Conservation (phyloP, 2,113 vertebrate genomes). For the Noturus placidus region DNA sequence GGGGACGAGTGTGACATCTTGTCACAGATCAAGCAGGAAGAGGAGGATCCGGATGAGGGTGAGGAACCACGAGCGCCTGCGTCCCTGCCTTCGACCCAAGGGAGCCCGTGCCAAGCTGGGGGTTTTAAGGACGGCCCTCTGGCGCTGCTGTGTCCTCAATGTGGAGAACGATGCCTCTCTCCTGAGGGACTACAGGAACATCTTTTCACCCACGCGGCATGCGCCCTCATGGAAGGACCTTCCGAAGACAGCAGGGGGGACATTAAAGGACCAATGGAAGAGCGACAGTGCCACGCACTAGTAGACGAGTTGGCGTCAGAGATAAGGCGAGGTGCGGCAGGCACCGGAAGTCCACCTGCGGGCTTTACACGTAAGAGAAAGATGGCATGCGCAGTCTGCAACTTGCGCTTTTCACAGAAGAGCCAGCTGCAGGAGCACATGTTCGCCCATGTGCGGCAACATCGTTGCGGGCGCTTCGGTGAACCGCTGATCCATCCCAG, state of each 20-base stretch:
- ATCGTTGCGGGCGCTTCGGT: constrained; percentile 80
- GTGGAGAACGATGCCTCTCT: constrained; percentile 87
- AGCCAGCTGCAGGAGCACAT: constrained; percentile 93
- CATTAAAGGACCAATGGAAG: constrained; percentile 55
- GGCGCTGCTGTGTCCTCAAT: constrained; percentile 85
- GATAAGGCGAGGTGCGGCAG: constrained; percentile 77
- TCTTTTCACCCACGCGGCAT: constrained; percentile 84
- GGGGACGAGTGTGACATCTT: constrained; percentile 77
- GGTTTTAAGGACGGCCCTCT: constrained; percentile 72
- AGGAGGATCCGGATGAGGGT: constrained; percentile 70
- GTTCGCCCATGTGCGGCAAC: constrained; percentile 85
- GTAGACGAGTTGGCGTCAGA: constrained; percentile 80
- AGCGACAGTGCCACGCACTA: constrained; percentile 80
- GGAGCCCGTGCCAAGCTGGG: constrained; percentile 59
- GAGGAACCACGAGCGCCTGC: constrained; percentile 64
- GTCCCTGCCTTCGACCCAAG: constrained; percentile 67
- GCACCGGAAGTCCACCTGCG: constrained; percentile 55
- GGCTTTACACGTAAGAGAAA: constrained; percentile 89
- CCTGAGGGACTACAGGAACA: constrained; percentile 83
- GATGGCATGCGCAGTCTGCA: constrained; percentile 86
- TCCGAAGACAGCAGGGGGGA: constrained; percentile 63
- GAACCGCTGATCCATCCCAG: constrained; percentile 75
- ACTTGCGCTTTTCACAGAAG: constrained; percentile 84
- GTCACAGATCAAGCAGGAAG: constrained; percentile 82
- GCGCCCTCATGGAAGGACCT: constrained; percentile 76